phyloP scores from a whole-genome alignment of 2,113 vertebrate genomes.

The Sander lucioperca region DNA sequence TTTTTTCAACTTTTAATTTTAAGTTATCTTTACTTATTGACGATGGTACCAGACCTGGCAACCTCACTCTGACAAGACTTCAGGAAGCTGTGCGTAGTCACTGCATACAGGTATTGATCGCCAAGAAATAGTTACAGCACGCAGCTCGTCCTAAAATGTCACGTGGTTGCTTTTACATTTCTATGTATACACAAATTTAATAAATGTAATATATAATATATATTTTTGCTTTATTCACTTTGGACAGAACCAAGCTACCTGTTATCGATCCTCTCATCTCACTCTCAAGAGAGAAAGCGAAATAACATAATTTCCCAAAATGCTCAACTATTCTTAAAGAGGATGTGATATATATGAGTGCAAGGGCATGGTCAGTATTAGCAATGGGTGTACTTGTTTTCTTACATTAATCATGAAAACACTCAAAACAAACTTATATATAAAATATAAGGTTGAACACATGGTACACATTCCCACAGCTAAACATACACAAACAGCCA shows the following conservation, averaged over 20 bases:
- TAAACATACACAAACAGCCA: neutral
- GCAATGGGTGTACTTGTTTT: too few relatives aligned
- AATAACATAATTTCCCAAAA: too few relatives aligned
- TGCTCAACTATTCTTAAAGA: too few relatives aligned
- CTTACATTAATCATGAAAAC: neutral
- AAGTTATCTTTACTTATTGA: too few relatives aligned
- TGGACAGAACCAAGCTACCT: too few relatives aligned
- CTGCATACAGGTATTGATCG: neutral
- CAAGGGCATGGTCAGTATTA: too few relatives aligned
- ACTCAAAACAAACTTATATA: constrained; percentile 3
- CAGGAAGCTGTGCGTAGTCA: neutral
- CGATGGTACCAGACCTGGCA: neutral
- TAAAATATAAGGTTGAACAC: neutral
- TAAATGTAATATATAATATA: too few relatives aligned
- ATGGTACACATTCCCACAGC: neutral
- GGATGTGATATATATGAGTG: too few relatives aligned
- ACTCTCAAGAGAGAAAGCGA: too few relatives aligned
- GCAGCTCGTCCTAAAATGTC: neutral
- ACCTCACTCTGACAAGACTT: neutral
- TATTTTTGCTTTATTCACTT: too few relatives aligned
- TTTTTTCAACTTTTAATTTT: too few relatives aligned
- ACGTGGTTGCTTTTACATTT: neutral
- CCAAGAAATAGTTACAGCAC: neutral
- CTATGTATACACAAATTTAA: neutral
- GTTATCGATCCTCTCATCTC: too few relatives aligned